Conservation (phyloP, 2,888 invertebrate genomes). For the Leucophenga maculata region DNA sequence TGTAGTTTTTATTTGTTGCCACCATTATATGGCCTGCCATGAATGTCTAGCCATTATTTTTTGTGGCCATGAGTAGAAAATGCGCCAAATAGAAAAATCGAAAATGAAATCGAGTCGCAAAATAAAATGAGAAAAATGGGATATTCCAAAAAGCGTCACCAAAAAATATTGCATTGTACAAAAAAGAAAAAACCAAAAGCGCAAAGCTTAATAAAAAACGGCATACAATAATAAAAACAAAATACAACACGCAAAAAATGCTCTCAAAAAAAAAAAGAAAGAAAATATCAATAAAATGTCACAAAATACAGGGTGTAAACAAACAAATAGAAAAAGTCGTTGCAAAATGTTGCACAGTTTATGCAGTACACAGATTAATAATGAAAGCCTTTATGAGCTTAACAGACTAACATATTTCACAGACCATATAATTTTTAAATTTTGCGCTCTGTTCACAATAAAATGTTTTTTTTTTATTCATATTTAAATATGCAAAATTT, state of each 20-base stretch:
- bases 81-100: slow-evolving; percentile 11
- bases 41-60: slow-evolving; percentile 40
- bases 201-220: slow-evolving; percentile 13
- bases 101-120: slow-evolving; percentile 15
- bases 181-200: background rate
- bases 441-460: too few species aligned
- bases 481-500: too few species aligned
- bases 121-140: slow-evolving; percentile 29
- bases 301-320: background rate
- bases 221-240: background rate
- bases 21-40: slow-evolving; percentile 22
- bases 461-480: too few species aligned
- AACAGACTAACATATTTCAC: too few species aligned
- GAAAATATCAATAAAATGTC: background rate
- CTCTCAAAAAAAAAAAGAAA: too few species aligned
- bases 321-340: too few species aligned
- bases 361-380: too few species aligned
- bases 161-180: background rate
- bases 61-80: slow-evolving; percentile 19
- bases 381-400: slow-evolving; percentile 11
- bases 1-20: slow-evolving; percentile 9
- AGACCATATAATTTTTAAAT: too few species aligned
- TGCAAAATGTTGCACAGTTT: too few species aligned
- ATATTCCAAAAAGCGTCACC: background rate
- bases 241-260: background rate